Conservation (phyloP, 2,888 invertebrate genomes). For the Bugula neritina region DNA sequence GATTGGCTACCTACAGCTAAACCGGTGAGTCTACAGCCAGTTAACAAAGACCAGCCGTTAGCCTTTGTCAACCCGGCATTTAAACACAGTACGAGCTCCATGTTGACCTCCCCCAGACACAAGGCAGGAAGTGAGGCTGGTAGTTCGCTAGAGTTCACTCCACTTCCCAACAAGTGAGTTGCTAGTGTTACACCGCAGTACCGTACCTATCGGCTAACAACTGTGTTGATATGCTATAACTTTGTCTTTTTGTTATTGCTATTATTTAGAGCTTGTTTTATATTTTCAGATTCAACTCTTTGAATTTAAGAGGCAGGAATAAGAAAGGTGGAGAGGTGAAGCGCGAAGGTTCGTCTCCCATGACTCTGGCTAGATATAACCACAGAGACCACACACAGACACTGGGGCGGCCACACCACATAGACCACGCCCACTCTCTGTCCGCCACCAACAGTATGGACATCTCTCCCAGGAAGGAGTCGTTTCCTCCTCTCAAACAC, state of each 20-base stretch:
- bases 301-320: conserved; percentile 6
- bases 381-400: conserved; percentile 12
- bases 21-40: conserved; percentile 9
- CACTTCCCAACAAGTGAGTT: conserved; percentile 22
- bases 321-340: neutral
- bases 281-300: conserved; percentile 18
- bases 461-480: neutral
- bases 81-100: conserved; percentile 12
- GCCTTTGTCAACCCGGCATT: conserved; percentile 22
- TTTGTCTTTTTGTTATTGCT: too few species aligned
- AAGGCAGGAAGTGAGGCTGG: neutral
- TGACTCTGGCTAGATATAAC: neutral
- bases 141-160: conserved; percentile 15
- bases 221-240: too few species aligned
- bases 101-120: conserved; percentile 8
- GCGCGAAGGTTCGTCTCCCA: neutral
- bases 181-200: too few species aligned
- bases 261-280: too few species aligned
- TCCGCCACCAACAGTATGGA: neutral
- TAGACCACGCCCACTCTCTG: neutral
- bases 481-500: neutral
- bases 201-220: too few species aligned
- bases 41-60: conserved; percentile 4
- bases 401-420: neutral
- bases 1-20: too few species aligned